Evolutionary conservation across 2,888 invertebrate species (phyloP), one percentile per base, ranked within the genome.

Genomic region (Xanthia togata): DNA sequence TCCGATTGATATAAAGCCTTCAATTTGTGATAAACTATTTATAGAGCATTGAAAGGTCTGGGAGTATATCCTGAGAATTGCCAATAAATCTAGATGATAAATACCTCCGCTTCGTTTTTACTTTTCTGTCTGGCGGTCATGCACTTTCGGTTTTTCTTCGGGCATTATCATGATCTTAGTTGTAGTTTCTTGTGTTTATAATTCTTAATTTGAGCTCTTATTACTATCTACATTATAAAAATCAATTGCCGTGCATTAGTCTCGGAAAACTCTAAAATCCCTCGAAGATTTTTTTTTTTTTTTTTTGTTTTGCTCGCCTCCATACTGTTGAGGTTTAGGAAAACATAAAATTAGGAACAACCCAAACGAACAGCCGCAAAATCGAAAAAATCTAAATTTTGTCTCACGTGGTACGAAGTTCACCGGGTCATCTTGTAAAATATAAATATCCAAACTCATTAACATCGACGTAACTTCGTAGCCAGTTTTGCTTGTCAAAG

Each of bases 11-110:
- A 71, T 69, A 77, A 76, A 82, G 31, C 82, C 63, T 77, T 71
- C 68, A 69, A 77, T 77, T 64, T 82, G 47, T 53, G 63, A 47
- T 77, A 77, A 81, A 64, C 63, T 69, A 77, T 78, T 82, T 81
- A 81, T 81, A 23, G 41, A 60, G 47, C 65, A 65, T 60, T 70
- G 69, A 82, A 55, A 81, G 77, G 64, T 67, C n/a, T 67, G 41
- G 57, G 38, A 68, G 41, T 71, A 72, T 83, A 64, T 70, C 64
- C 50, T 60, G 64, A 65, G 69, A 62, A 71, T 69, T 53, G 26
- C 12, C 55, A 55, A 57, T 65, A 78, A 69, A 72, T 71, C 38
- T 50, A 62, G 47, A 64, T 82, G n/a, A n/a, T n/a, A n/a, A 67
- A 60, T 67, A n/a, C 26, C 59, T 67, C 67, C 38, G 60, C 57